Base-by-base conservation (phyloP, 2,888 invertebrate species). In the Epirrita christyi region DNA sequence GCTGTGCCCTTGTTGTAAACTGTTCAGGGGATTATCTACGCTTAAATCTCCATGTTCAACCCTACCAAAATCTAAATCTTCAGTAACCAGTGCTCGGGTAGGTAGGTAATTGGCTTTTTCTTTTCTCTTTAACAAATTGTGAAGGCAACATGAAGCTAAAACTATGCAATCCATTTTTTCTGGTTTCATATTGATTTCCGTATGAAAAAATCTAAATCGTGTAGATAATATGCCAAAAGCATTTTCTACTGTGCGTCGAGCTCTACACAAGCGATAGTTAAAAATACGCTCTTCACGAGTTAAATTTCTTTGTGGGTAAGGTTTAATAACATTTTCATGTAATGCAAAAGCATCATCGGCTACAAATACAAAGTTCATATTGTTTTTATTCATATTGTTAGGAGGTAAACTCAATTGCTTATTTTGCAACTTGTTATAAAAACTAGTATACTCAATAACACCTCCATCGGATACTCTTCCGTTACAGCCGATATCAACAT, bases 381-480 rank as follows among this genome's bases (percentile, higher is more conserved):
- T 43, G 21, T 34, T 42, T 28, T 45, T 13, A 14, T 11, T 37
- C 13, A 37, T 28, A 32, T 32, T 43, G 9, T 36, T 37, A 13
- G 37, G 13, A 9, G 37, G 37, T 37, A 11, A 37, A 37, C 10
- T 37, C 13, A 37, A 37, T 37, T 37, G 37, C 37, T 10, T 37
- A 10, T 10, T 37, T 37, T 9, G 6, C 5, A n/a, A 11, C 11
- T 37, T n/a, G 37, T 37, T 37, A 11, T 37, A 37, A 37, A 37
- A 37, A 6, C 9, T 37, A 37, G 55, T 52, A 36, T 56, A 50
- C 28, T 44, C 10, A 46, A 54, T 10, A n/a, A 61, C 50, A 34
- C 59, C 57, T 14, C 62, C 55, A 64, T 64, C 61, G 34, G 55
- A 55, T 32, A 58, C 37, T 10, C 58, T 27, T 8, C 60, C 62